A percentile compares a stretch with the other conserved stretches of the same genome.
These are phyloP conservation scores for Zeus faber DNA, from an alignment of 2,113 vertebrate genomes.

Conservation along the genomic window DNA sequence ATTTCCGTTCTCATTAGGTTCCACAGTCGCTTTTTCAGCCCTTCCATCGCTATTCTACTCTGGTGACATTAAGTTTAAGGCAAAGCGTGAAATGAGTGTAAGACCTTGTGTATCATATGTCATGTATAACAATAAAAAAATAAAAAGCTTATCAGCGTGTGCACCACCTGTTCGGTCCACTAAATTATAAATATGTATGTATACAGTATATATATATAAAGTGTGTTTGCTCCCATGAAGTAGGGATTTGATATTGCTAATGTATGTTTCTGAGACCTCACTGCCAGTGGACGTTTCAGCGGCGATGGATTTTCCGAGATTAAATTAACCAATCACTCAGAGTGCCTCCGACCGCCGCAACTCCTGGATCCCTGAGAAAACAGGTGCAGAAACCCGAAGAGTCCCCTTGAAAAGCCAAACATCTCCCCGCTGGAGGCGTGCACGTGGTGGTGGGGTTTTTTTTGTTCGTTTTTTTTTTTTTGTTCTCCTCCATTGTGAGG, in stretches of 20 bases:
- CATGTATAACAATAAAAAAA: conserved; percentile 14
- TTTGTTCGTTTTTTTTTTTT: too few relatives aligned
- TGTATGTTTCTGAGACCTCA: conserved; percentile 25
- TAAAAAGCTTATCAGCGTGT: conserved; percentile 20
- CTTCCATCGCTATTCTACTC: conserved; percentile 30
- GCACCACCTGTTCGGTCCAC: conserved; percentile 29
- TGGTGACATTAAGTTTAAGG: conserved; percentile 7
- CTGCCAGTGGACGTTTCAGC: conserved; percentile 16
- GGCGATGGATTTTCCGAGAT: conserved; percentile 55
- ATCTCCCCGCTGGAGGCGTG: too few relatives aligned
- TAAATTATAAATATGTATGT: conserved; percentile 2
- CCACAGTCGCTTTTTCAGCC: conserved; percentile 39
- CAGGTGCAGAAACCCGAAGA: conserved; percentile 64
- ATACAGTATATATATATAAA: conserved; percentile 14
- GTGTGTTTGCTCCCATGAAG: conserved; percentile 9
- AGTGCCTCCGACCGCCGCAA: conserved; percentile 34
- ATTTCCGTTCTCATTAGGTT: conserved; percentile 42
- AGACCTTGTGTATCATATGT: conserved; percentile 39
- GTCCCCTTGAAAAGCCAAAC: conserved; percentile 46
- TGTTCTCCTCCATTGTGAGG: too few relatives aligned
- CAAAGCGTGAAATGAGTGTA: conserved; percentile 39
- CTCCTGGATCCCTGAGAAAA: conserved; percentile 38
- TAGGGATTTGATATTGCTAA: conserved; percentile 31
- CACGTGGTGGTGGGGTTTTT: too few relatives aligned
- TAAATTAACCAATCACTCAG: conserved; percentile 61